Base-by-base conservation (phyloP, 2,113 vertebrate genomes). In the Tenebrosternarchus preto region DNA sequence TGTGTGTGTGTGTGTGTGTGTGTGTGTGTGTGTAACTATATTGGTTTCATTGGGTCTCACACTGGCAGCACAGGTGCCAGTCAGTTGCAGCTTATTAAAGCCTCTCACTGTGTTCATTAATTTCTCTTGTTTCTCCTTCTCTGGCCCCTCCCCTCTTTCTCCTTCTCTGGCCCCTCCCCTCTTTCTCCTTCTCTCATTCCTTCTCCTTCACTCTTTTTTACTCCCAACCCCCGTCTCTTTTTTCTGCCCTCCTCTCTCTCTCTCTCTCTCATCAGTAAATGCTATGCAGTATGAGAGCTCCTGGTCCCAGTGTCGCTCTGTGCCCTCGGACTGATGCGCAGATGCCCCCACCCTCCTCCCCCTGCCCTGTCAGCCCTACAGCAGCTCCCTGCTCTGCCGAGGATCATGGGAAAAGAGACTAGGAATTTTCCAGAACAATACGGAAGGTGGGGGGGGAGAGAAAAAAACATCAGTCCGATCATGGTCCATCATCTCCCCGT, bases 201-300 rank as follows among this genome's bases (percentile, higher is more conserved):
- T 7, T 61, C 27, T 24, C 7, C 22, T 17, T 74, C 72, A 19
- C 2, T 29, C 25, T 68, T 36, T 36, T 36, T 36, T 36, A 2
- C 33, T 36, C 33, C 33, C 33, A 36, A 2, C 33, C 33, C 63
- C 20, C 43, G 43, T 68, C 15, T 15, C 64, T 27, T 27, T 68
- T 24, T 24, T 64, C 31, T 67, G 17, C 61, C 4, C 70, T 22
- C 61, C 1, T 83, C 7, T 70, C 27, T 80, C 60, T 77, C 20
- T 82, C 33, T 82, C 64, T 66, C 46, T 70, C 27, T 24, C 22
- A 36, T 39, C 84, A 92, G 90, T 91, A 87, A 90, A 73, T 69
- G 12, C 5, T 27, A 73, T 31, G 59, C 69, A 77, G 78, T 25
- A 27, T 66, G 46, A 64, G 31, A 68, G 64, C 8, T 39, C 22